Evolutionary conservation across 2,888 invertebrate genomes (phyloP), one percentile per base, ranked within the genome.

Genomic region (Norana najaformis): DNA sequence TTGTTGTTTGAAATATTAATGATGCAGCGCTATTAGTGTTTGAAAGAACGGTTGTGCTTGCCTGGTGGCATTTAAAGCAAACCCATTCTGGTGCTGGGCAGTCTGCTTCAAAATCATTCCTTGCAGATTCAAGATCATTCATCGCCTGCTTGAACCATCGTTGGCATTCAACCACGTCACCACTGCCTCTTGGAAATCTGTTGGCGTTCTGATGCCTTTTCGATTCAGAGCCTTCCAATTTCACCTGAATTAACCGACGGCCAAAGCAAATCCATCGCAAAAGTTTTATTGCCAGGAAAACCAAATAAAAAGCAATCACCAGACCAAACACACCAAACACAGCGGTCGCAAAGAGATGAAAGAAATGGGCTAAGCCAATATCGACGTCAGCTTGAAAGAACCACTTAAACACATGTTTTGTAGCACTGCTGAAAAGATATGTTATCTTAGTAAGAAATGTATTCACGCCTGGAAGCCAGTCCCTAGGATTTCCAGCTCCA

Each of bases 41-140:
- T 30, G 38, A 88, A 88, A 5, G 5, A 35, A 39, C n/a, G 39
- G 37, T 18, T 37, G 30, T 83, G 38, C 89, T 83, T 37, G 37
- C 89, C 39, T 82, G 82, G 38, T 89, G 41, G 38, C 89, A 89
- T 83, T 89, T 89, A 18, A 89, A 83, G 38, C 39, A 69, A 38
- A 89, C 89, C 89, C 89, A 89, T 37, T 82, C 30, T 30, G 38
- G 83, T 37, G 89, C 82, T 39, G 37, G 41, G 39, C 16, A 2
- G 30, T n/a, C 35, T 11, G 37, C 82, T 36, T 89, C 89, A 16
- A 89, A 83, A 82, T 89, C 89, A 38, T 89, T 89, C 83, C n/a
- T 82, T 37, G 89, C 89, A n/a, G 82, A 37, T 89, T 89, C 5
- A 18, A 89, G 83, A n/a, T 89, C 89, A 30, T 38, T 39, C 23